Evolutionary conservation across 1,140 invertebrate genomes (phyloP).

Genomic region (Scylla paramamosain): DNA sequence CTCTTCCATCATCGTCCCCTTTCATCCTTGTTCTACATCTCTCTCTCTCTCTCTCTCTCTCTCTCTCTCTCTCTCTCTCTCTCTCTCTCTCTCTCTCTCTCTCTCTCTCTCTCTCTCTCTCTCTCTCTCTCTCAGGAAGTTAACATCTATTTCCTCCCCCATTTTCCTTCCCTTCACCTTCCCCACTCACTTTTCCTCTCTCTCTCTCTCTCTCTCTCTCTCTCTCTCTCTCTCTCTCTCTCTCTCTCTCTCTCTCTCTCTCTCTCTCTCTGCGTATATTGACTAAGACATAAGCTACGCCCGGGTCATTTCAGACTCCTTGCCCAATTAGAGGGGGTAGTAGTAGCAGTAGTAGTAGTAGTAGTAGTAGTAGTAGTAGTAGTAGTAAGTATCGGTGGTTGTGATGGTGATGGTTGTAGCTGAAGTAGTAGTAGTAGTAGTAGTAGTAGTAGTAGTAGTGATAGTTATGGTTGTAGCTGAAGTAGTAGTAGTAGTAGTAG

Average conservation of each 20-base stretch:
- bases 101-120: neutral
- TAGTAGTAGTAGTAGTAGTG: too few species aligned
- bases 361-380: slow-evolving; percentile 23
- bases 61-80: neutral
- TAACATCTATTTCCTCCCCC: neutral
- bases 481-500: neutral
- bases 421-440: too few species aligned
- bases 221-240: neutral
- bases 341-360: neutral
- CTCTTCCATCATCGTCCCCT: neutral
- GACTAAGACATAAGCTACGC: neutral
- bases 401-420: too few species aligned
- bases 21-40: neutral
- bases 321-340: neutral
- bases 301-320: neutral
- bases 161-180: neutral
- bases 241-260: neutral
- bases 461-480: too few species aligned
- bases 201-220: neutral
- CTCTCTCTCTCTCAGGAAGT: neutral
- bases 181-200: neutral
- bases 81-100: neutral
- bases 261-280: neutral
- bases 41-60: neutral
- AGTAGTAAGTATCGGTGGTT: neutral